Conservation (phyloP, 2,797 vertebrate species). For the Macropodus opercularis region DNA sequence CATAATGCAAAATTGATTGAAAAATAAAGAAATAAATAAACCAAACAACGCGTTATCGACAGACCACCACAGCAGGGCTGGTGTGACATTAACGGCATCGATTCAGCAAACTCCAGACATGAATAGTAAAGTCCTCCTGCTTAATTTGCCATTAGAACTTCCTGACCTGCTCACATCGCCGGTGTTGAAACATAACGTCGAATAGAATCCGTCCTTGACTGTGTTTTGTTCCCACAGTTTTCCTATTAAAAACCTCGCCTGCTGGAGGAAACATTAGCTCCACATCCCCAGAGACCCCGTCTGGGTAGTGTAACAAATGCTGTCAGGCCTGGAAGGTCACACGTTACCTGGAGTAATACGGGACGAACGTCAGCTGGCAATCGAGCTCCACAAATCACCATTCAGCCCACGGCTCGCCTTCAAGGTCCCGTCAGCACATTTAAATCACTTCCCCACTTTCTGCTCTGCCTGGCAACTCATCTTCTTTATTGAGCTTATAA, state of each 20-base stretch:
- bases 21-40: conserved; percentile 4
- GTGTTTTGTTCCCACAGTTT: neutral
- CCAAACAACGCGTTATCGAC: conserved; percentile 18
- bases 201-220: neutral
- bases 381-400: conserved; percentile 30
- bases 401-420: conserved; percentile 27
- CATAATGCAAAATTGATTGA: conserved; percentile 25
- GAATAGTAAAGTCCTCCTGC: neutral
- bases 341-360: conserved; percentile 50
- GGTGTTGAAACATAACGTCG: neutral
- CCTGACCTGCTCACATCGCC: neutral
- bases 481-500: conserved; percentile 8
- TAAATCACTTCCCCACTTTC: conserved; percentile 21
- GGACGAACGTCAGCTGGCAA: conserved; percentile 29
- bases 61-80: conserved; percentile 9
- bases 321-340: conserved; percentile 40
- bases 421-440: conserved; percentile 32
- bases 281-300: conserved; percentile 25
- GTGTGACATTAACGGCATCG: conserved; percentile 23
- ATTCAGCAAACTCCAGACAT: conserved; percentile 11
- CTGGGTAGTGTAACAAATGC: conserved; percentile 21
- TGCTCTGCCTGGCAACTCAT: neutral
- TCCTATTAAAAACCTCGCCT: conserved; percentile 6
- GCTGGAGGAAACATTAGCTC: conserved; percentile 15
- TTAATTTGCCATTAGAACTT: neutral